Evolutionary conservation across 2,113 vertebrate species (phyloP).

Genomic region (Elaphurus davidianus): DNA sequence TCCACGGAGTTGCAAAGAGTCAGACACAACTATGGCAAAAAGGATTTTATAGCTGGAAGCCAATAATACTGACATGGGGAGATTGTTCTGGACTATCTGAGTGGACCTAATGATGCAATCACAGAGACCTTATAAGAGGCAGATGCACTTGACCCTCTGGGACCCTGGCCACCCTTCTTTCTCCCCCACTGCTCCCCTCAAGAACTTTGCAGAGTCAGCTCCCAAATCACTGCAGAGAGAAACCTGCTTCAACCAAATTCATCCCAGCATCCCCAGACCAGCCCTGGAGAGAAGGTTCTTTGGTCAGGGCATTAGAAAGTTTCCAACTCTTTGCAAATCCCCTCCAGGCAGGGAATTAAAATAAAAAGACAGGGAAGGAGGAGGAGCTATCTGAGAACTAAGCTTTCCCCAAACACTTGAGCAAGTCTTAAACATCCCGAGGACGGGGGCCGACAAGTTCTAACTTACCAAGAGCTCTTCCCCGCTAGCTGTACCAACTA

Average conservation of each 20-base stretch:
- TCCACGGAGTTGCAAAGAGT: neutral
- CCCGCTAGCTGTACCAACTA: conserved; percentile 24
- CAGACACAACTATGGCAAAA: neutral
- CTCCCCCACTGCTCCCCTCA: neutral
- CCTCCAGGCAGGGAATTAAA: conserved; percentile 44
- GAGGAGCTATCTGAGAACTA: neutral
- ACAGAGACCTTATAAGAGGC: neutral
- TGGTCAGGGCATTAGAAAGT: neutral
- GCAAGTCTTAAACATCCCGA: neutral
- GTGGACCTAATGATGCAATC: neutral
- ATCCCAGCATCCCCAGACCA: neutral
- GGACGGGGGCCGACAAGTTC: conserved; percentile 49
- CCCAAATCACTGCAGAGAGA: neutral
- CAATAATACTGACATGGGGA: neutral
- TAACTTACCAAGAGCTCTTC: conserved; percentile 10
- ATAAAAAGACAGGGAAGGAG: neutral
- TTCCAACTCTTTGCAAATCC: neutral
- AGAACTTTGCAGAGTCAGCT: neutral
- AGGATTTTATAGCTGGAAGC: neutral
- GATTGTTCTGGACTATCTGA: neutral
- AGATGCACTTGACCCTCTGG: neutral
- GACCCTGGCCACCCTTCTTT: neutral
- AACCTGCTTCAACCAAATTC: neutral
- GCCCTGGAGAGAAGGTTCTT: neutral
- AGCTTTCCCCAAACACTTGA: neutral